Evolutionary conservation across 1,140 invertebrate genomes (phyloP).

Genomic region (Drosophila erecta): DNA sequence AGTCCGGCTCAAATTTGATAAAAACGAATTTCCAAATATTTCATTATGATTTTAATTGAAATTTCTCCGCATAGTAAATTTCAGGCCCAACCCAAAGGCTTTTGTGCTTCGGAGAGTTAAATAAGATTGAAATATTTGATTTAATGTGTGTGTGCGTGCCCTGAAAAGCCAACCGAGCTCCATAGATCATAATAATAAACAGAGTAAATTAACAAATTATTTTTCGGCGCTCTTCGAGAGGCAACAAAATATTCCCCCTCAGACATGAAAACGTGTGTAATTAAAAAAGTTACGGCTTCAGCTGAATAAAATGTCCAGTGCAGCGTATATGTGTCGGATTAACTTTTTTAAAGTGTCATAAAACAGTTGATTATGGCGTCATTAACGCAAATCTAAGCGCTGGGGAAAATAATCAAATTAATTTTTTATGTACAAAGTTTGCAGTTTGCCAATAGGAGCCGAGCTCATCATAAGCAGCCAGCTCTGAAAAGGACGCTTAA

Average conservation of each 20-base stretch:
- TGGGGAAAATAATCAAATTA: slow-evolving; percentile 72
- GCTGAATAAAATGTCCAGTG: slow-evolving; percentile 35
- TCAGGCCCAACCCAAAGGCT: background rate
- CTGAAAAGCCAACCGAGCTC: background rate
- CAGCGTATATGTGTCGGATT: slow-evolving; percentile 35
- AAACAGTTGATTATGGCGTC: slow-evolving; percentile 80
- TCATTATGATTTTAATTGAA: slow-evolving; percentile 82
- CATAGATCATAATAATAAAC: slow-evolving; percentile 28
- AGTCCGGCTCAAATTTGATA: slow-evolving; percentile 64
- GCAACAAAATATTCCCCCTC: background rate
- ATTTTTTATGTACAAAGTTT: slow-evolving; percentile 81
- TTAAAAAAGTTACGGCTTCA: slow-evolving; percentile 64
- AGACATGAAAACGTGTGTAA: slow-evolving; percentile 39
- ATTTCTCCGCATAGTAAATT: slow-evolving; percentile 48
- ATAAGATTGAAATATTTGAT: slow-evolving; percentile 12
- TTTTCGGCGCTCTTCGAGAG: slow-evolving; percentile 11
- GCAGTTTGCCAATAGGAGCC: slow-evolving; percentile 62
- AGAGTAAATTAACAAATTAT: slow-evolving; percentile 33
- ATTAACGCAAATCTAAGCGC: slow-evolving; percentile 73
- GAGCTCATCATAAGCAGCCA: slow-evolving; percentile 68
- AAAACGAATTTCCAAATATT: slow-evolving; percentile 77
- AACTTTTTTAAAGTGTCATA: slow-evolving; percentile 78
- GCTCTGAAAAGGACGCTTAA: slow-evolving; percentile 32
- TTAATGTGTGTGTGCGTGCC: background rate
- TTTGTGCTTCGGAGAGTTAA: background rate